Evolutionary conservation across 2,113 vertebrate species (phyloP).

Genomic region (Chaetops frenatus): DNA sequence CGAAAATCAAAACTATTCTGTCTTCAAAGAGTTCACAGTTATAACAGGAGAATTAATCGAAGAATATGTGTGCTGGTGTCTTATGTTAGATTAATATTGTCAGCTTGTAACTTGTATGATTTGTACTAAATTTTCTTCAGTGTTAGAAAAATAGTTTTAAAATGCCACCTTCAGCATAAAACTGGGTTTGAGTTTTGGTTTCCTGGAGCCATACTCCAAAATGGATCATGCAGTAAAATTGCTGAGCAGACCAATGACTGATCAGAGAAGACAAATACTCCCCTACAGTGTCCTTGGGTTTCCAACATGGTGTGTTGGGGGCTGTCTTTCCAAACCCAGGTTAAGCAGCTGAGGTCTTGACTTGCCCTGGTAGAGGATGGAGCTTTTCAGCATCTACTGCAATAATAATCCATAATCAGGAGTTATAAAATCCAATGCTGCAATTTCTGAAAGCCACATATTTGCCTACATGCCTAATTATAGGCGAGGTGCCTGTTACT

Average conservation of each 20-base stretch:
- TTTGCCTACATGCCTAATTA: not conserved
- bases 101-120: not conserved
- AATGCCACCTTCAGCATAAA: not conserved
- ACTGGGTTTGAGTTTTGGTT: not conserved
- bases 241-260: not conserved
- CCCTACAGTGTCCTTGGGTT: not conserved
- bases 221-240: not conserved
- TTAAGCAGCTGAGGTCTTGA: not conserved
- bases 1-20: slow-evolving; percentile 57
- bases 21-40: slow-evolving; percentile 53
- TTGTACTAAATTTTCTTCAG: not conserved
- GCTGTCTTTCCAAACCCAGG: not conserved
- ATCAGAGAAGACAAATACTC: not conserved
- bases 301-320: not conserved
- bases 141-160: not conserved
- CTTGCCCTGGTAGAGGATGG: not conserved
- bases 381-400: not conserved
- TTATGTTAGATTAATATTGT: slow-evolving; percentile 20
- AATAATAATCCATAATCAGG: not conserved
- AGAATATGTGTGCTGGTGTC: not conserved
- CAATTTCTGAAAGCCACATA: not conserved
- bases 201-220: not conserved
- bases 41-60: slow-evolving; percentile 30
- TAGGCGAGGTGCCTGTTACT: not conserved
- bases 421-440: not conserved